Evolutionary conservation across 2,797 vertebrate species (phyloP).

Genomic region (Urosaurus nigricauda): DNA sequence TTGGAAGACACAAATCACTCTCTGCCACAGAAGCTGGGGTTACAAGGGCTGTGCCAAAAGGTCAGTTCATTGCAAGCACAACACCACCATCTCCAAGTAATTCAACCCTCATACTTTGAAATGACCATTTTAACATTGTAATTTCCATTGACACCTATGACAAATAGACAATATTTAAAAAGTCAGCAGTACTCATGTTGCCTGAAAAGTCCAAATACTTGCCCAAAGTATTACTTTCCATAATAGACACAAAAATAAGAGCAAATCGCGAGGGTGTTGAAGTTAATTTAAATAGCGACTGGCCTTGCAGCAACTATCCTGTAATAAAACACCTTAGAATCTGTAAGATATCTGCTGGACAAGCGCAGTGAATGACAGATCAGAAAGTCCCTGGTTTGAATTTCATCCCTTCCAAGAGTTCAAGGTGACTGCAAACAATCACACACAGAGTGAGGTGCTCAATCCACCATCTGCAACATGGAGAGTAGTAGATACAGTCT

Average conservation of each 20-base stretch:
- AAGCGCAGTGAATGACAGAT: neutral
- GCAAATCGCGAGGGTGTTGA: neutral
- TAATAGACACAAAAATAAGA: constrained; percentile 14
- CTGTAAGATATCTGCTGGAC: neutral
- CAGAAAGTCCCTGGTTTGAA: neutral
- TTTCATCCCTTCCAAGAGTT: neutral
- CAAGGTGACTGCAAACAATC: no score
- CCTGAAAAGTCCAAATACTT: constrained; percentile 21
- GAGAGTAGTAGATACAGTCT: neutral
- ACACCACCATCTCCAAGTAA: neutral
- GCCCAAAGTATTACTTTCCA: neutral
- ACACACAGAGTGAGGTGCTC: neutral
- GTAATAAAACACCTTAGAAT: neutral
- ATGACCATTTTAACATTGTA: neutral
- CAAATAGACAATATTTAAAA: neutral
- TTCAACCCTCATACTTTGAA: neutral
- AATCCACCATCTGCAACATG: neutral
- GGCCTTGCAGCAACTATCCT: neutral
- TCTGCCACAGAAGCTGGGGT: constrained; percentile 50
- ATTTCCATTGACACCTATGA: neutral
- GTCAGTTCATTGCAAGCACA: neutral
- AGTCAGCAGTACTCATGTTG: neutral
- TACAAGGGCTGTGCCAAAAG: neutral
- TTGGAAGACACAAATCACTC: constrained; percentile 11
- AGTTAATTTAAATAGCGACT: neutral